Evolutionary conservation across 2,797 vertebrate genomes (phyloP).

Genomic region (Spheniscus humboldti): DNA sequence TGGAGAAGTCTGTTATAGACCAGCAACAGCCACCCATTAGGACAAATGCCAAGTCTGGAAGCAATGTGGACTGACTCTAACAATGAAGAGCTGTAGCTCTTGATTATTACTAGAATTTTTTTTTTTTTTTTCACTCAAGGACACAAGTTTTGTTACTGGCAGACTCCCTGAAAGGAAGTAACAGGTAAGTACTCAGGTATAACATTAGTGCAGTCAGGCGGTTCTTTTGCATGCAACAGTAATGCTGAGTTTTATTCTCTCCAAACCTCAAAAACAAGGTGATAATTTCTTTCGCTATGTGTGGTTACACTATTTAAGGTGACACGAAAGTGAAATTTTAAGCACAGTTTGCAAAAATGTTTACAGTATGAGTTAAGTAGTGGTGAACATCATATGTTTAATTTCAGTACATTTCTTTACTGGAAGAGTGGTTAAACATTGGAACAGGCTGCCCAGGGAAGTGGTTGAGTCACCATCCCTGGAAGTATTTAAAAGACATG

Average conservation of each 20-base stretch:
- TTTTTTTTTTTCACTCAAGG: not conserved
- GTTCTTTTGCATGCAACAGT: not conserved
- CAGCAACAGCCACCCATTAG: not conserved
- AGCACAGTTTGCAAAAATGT: not conserved
- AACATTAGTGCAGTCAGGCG: not conserved
- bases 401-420: no score
- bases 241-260: not conserved
- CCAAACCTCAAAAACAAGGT: not conserved
- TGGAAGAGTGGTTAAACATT: no score
- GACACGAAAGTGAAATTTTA: not conserved
- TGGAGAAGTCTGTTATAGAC: not conserved
- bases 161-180: not conserved
- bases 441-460: no score
- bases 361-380: not conserved
- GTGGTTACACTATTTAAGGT: not conserved
- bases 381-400: not conserved
- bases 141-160: not conserved
- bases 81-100: not conserved
- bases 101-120: not conserved
- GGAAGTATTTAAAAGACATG: no score
- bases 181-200: not conserved
- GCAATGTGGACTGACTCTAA: not conserved
- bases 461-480: no score
- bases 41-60: not conserved
- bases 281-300: not conserved